Conservation (phyloP, 2,888 invertebrate genomes). For the Ommatoiulus sabulosus region DNA sequence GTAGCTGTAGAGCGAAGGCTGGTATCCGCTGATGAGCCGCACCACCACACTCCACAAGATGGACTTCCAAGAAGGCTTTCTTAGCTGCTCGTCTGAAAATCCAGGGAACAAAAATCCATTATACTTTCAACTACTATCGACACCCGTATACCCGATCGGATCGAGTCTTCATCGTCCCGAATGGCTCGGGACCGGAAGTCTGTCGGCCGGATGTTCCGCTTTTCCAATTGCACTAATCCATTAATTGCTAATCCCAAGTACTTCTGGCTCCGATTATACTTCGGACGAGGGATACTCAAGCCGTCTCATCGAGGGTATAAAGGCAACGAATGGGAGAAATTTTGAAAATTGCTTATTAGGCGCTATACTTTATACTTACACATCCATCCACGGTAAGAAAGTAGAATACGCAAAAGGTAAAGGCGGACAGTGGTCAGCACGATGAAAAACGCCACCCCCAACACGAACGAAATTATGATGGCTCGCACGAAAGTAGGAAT, state of each 20-base stretch:
- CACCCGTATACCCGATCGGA: no score
- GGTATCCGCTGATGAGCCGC: conserved; percentile 69
- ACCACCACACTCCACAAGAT: conserved; percentile 69
- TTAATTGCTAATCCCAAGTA: no score
- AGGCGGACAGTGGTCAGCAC: conserved; percentile 68
- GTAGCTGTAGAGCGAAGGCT: conserved; percentile 72
- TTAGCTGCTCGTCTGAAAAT: conserved; percentile 68
- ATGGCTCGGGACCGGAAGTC: no score
- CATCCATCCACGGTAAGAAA: conserved; percentile 73
- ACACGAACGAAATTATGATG: conserved; percentile 65
- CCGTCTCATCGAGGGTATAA: neutral
- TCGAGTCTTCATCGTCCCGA: no score
- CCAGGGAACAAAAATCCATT: no score
- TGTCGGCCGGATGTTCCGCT: no score
- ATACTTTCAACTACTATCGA: no score
- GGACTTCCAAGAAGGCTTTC: conserved; percentile 66
- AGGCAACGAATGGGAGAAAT: neutral
- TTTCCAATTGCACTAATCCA: no score
- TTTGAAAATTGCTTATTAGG: conserved; percentile 13
- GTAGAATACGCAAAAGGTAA: conserved; percentile 68
- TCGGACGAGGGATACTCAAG: no score
- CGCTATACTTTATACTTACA: conserved; percentile 67
- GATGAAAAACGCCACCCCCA: conserved; percentile 68
- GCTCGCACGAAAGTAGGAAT: conserved; percentile 65
- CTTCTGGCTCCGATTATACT: no score